Percentiles rank a stretch among this genome's conserved stretches.
phyloP scores from a whole-genome alignment of 1,140 invertebrate species.

The Monomorium pharaonis region DNA sequence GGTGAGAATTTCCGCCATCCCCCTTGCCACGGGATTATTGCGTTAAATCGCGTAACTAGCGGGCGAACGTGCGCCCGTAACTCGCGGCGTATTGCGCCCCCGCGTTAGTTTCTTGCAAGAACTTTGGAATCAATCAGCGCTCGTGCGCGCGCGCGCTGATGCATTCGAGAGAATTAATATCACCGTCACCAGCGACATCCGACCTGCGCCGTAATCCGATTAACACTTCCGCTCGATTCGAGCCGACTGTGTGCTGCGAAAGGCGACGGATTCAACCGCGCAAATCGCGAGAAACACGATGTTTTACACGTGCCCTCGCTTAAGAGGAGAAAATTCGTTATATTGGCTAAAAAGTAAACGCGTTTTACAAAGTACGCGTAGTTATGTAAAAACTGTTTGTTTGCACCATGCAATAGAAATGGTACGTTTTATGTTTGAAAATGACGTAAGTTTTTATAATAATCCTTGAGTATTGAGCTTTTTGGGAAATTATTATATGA shows the following conservation, averaged over 20 bases:
- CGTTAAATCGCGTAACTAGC: constrained; percentile 73
- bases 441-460: neutral
- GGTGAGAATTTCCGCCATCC: constrained; percentile 36
- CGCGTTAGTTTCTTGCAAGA: constrained; percentile 71
- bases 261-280: constrained; percentile 47
- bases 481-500: neutral
- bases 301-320: constrained; percentile 2
- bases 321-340: neutral
- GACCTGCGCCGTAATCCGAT: constrained; percentile 69
- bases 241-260: constrained; percentile 20
- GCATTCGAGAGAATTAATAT: constrained; percentile 75
- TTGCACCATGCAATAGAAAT: neutral
- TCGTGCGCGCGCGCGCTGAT: constrained; percentile 67
- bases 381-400: neutral
- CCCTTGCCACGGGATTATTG: constrained; percentile 66
- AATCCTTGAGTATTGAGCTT: neutral
- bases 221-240: constrained; percentile 58
- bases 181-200: constrained; percentile 71
- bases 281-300: neutral
- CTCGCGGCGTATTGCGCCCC: constrained; percentile 68
- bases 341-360: neutral
- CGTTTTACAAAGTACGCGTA: neutral
- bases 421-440: neutral
- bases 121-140: constrained; percentile 74
- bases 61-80: constrained; percentile 72